These are phyloP conservation scores for Mercenaria mercenaria DNA, from an alignment of 1,140 invertebrate genomes.

Conservation along the genomic window DNA sequence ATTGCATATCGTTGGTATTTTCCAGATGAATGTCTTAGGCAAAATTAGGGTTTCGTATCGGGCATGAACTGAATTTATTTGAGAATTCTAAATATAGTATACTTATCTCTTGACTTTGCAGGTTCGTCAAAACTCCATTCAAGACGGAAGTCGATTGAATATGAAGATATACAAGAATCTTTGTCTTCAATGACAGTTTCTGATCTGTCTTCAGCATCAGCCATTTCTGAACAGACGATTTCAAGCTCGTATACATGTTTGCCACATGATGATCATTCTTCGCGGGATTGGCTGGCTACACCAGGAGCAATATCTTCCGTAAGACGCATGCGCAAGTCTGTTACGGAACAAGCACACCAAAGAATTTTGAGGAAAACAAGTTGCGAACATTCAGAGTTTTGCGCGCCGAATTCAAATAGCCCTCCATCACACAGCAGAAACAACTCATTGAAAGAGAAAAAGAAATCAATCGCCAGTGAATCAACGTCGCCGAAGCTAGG, in stretches of 20 bases:
- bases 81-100: too few relatives aligned
- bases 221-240: neutral
- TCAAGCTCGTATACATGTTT: neutral
- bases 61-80: too few relatives aligned
- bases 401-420: neutral
- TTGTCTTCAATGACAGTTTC: neutral
- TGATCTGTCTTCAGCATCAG: neutral
- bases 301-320: slow-evolving; percentile 60
- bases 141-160: slow-evolving; percentile 57
- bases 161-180: slow-evolving; percentile 59
- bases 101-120: too few relatives aligned
- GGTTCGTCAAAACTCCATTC: neutral
- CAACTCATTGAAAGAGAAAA: slow-evolving; percentile 50
- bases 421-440: slow-evolving; percentile 39
- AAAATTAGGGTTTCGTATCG: too few relatives aligned
- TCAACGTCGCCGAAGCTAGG: neutral
- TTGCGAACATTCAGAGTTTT: neutral
- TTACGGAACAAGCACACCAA: slow-evolving; percentile 22
- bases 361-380: slow-evolving; percentile 23
- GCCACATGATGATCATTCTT: neutral
- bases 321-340: slow-evolving; percentile 49
- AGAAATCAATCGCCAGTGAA: neutral
- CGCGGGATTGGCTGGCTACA: slow-evolving; percentile 37
- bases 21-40: too few relatives aligned
- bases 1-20: too few relatives aligned